Conservation (phyloP, 2,888 invertebrate genomes). For the Syrphus vitripennis region DNA sequence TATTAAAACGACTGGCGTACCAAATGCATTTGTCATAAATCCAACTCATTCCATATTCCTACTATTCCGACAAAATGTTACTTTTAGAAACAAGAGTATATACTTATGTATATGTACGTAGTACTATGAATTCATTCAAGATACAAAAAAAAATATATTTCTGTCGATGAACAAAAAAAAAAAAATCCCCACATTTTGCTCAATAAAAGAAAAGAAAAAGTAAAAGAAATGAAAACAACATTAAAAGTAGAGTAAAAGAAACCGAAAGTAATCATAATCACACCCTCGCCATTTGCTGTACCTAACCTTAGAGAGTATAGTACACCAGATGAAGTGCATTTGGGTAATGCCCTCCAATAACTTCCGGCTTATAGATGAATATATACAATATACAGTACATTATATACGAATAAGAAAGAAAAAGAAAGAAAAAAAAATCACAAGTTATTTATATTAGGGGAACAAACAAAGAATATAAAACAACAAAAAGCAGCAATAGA, state of each 20-base stretch:
- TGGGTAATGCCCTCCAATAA: slow-evolving; percentile 59
- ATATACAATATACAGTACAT: too few species aligned
- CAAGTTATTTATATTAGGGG: slow-evolving; percentile 10
- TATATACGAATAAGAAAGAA: background rate
- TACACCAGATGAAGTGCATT: slow-evolving; percentile 48
- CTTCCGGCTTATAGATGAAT: slow-evolving; percentile 49
- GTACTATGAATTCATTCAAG: slow-evolving; percentile 11
- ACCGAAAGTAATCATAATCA: slow-evolving; percentile 61
- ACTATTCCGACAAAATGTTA: background rate
- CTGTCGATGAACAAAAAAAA: slow-evolving; percentile 44
- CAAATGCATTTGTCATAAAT: slow-evolving; percentile 51
- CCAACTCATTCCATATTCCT: background rate
- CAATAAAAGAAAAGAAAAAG: background rate
- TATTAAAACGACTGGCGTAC: background rate
- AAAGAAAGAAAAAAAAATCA: background rate
- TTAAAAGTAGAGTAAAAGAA: slow-evolving; percentile 63
- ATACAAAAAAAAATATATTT: slow-evolving; percentile 9
- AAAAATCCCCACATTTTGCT: slow-evolving; percentile 44
- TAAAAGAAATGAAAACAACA: background rate
- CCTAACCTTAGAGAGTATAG: slow-evolving; percentile 2
- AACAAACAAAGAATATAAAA: slow-evolving; percentile 27
- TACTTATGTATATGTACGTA: too few species aligned
- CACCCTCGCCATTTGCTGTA: slow-evolving; percentile 33
- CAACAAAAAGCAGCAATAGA: background rate
- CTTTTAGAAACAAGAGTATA: slow-evolving; percentile 10